These are phyloP conservation scores for Parnassius mnemosyne DNA, from an alignment of 2,888 invertebrate genomes.

Conservation along the genomic window DNA sequence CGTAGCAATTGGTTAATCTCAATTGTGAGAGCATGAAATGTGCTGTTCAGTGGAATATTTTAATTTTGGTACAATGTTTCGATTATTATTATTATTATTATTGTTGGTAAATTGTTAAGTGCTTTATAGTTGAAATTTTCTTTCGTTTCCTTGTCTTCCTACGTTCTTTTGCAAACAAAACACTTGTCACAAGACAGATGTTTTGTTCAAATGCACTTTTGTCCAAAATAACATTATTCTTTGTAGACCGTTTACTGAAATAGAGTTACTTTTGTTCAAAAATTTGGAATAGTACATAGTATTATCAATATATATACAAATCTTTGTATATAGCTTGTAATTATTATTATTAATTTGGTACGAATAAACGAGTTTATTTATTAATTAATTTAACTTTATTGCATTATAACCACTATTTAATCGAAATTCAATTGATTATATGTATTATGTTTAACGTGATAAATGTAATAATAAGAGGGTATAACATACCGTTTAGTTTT, in stretches of 20 bases:
- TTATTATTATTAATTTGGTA: not conserved
- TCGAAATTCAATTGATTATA: too few species aligned
- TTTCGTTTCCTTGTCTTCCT: not conserved
- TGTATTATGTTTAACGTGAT: too few species aligned
- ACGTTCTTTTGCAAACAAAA: not conserved
- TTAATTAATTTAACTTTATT: not conserved
- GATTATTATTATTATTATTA: not conserved
- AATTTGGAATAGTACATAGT: not conserved
- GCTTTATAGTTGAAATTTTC: not conserved
- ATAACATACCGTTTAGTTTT: too few species aligned
- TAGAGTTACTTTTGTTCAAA: not conserved
- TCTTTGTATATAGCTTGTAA: not conserved
- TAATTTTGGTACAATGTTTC: not conserved
- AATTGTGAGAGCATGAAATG: constrained; percentile 13
- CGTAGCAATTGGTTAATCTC: constrained; percentile 2
- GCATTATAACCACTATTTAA: too few species aligned
- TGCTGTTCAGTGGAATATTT: constrained; percentile 10
- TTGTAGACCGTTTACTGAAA: not conserved
- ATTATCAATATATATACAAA: too few species aligned
- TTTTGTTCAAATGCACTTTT: not conserved
- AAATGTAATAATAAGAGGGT: too few species aligned
- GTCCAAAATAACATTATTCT: not conserved
- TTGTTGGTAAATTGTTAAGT: too few species aligned
- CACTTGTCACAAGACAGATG: not conserved
- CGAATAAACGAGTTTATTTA: constrained; percentile 6